Conservation (phyloP, 2,797 vertebrate species). For the Poeciliopsis gracilis region DNA sequence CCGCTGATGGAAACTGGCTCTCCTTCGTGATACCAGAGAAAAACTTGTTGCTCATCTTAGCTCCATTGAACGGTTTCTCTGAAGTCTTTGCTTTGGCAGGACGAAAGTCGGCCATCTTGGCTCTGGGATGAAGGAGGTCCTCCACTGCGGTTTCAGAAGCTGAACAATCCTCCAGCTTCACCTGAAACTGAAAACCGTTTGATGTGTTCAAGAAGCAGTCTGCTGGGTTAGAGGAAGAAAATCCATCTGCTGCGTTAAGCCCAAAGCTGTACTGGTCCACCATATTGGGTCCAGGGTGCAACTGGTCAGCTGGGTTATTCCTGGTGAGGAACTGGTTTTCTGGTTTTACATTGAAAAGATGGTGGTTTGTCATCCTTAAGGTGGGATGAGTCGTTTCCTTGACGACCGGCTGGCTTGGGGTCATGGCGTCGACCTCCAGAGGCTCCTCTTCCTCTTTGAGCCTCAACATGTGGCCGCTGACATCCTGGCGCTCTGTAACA, state of each 20-base stretch:
- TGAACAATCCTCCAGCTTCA: constrained; percentile 35
- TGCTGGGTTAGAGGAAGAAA: constrained; percentile 9
- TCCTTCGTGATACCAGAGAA: constrained; percentile 36
- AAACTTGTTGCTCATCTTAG: constrained; percentile 26
- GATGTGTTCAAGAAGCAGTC: background rate
- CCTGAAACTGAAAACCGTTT: constrained; percentile 33
- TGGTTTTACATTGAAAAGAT: constrained; percentile 45
- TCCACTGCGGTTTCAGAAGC: constrained; percentile 16
- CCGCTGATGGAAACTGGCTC: constrained; percentile 21
- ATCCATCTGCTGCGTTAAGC: constrained; percentile 43
- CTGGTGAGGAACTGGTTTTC: constrained; percentile 32
- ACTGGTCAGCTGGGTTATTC: constrained; percentile 9
- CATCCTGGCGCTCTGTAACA: constrained; percentile 69
- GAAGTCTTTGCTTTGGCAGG: constrained; percentile 35
- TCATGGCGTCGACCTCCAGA: constrained; percentile 51
- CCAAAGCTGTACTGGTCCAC: constrained; percentile 29
- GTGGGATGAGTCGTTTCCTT: constrained; percentile 9
- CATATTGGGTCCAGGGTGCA: constrained; percentile 48
- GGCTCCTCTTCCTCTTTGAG: constrained; percentile 76
- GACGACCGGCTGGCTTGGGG: constrained; percentile 24
- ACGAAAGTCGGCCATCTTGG: constrained; percentile 22
- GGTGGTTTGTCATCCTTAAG: constrained; percentile 4
- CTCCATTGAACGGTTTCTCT: constrained; percentile 28
- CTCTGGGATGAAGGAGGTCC: constrained; percentile 5
- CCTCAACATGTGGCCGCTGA: constrained; percentile 38